Evolutionary conservation across 2,888 invertebrate species (phyloP), one percentile per base, ranked within the genome.

Genomic region (Drosophila neutralis): DNA sequence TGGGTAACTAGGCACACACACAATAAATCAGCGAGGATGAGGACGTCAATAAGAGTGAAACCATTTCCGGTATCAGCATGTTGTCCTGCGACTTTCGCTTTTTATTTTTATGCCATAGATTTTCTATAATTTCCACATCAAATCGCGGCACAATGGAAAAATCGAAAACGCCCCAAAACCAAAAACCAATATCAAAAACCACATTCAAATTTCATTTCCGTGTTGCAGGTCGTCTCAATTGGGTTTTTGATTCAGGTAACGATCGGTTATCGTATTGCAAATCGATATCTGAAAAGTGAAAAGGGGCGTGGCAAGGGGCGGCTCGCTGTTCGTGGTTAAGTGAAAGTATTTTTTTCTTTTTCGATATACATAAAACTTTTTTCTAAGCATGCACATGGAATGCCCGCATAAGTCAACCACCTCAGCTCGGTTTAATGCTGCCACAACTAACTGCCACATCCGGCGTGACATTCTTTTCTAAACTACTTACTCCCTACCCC

Each of bases 41-140:
- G 76, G 33, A 72, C 67, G 53, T 64, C 69, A 64, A 75, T 85
- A 90, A 89, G 79, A 83, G 89, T 86, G 84, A 90, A 87, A 87
- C 87, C 90, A 87, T 90, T 87, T 87, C 87, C 87, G 89, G 87
- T 80, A 77, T 75, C 83, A 89, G 83, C 87, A 75, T 89, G 90
- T 52, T 74, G 79, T 86, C 90, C 76, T 72, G 72, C 82, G 81
- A 88, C 88, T 88, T 90, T 90, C 89, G 73, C 60, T 87, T 88
- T 84, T 72, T 68, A 53, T 68, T 73, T 40, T 52, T 54, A 62
- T 51, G 21, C 67, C 73, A 58, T 51, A 73, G 62, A 73, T 84
- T 85, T 85, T 82, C 85, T 85, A 76, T 85, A 80, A 82, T 80
- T 90, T 90, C 86, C 77, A 71, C 88, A 69, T 88, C 78, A 75